Evolutionary conservation across 2,888 invertebrate species (phyloP), one percentile per base, ranked within the genome.

Genomic region (Tetragonisca angustula): DNA sequence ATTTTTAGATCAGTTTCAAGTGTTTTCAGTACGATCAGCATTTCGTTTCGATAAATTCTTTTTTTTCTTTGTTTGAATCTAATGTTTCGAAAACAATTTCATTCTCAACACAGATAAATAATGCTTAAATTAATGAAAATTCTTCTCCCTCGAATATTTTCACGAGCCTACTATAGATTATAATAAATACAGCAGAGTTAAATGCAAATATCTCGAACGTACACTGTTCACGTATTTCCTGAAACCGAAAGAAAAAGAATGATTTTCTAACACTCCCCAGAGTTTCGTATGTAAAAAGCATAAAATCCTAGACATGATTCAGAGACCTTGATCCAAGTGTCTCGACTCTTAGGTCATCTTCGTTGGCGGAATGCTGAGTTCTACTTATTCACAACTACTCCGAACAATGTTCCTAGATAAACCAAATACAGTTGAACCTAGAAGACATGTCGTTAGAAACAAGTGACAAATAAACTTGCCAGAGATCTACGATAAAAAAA

Each of bases 291-390:
- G 61, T 76, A 43, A 52, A 61, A 52, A 24, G 61, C 50, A 61
- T 76, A 62, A 70, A 76, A 62, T 69, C 50, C 50, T 36, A 21
- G 61, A 24, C 24, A 27, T 76, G 76, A 76, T 70, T 76, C 69
- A 76, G 36, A 71, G 54, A 64, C 70, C 76, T 77, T 52, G 62
- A 4, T 62, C 54, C 27, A 54, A 77, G 70, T 54, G 52, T 70
- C 70, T 43, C 36, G 24, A 52, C 52, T 19, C n/a, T 71, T 77
- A 59, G 70, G 54, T 77, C 77, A 77, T 77, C 62, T 43, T 54
- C 21, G 43, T 77, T 70, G 70, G 64, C 70, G 52, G 69, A 76
- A 76, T 62, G 69, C 62, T 21, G 49, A 70, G 61, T 70, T 76
- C 62, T 62, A 70, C 50, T 76, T 76, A 52, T 36, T 52, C 36